Base-by-base conservation (phyloP, 2,797 vertebrate species). In the Hydrophis major region DNA sequence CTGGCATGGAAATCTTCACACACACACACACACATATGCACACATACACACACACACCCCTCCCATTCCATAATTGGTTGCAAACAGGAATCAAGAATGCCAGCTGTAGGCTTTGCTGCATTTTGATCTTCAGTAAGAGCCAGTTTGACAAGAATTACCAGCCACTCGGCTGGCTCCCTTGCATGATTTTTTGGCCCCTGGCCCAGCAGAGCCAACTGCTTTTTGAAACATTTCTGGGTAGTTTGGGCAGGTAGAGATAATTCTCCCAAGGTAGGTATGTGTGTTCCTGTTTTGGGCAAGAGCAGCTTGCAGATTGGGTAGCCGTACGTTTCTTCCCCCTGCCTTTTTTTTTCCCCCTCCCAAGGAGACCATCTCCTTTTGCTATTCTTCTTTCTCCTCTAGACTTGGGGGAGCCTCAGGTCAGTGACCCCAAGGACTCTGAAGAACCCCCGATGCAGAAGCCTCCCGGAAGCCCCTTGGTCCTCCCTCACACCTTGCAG, bases 401-500 rank as follows among this genome's bases (percentile, higher is more conserved):
- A 99, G 99, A 98, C 97, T 97, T 98, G 42, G 98, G 97, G 1
- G 98, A 97, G 89, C 98, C 98, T 97, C 97, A 97, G 88, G 97
- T 98, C 42, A 97, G 98, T 20, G 98, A 98, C 94, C 95, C 90
- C 0, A 97, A 96, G 92, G 98, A 98, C 92, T 94, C 97, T 5
- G 98, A 97, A 37, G 93, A 97, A 14, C 92, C 98, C 94, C 98
- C 96, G 91, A 99, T 99, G 98, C 98, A 99, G 98, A 95, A 97
- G 2, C 97, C 97, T 47, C 98, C 97, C 95, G 98, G 98, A 86
- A 98, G 98, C 94, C 98, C 97, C 6, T 97, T 99, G 95, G 97
- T 98, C 86, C 95, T 99, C 93, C 96, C 98, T 32, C 97, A 98
- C 95, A 99, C 98, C n/a, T 97, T 99, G 89, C 98, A 98, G 93